Conservation (phyloP, 64 coral and sea anemone species). For the Dendronephthya gigantea region DNA sequence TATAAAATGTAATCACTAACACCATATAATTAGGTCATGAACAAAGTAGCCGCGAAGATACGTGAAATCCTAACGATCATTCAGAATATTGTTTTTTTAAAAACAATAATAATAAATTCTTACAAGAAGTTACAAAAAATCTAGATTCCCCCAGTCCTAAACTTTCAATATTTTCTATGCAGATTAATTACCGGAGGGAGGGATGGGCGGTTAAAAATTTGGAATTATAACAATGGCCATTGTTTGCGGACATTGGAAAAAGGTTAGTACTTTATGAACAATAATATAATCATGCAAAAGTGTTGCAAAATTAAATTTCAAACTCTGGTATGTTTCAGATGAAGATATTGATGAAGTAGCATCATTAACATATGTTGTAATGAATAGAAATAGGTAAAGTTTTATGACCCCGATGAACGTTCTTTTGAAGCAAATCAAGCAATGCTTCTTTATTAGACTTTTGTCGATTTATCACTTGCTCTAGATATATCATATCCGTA, state of each 20-base stretch:
- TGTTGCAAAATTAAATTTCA: not conserved
- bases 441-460: not conserved
- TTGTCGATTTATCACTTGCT: not conserved
- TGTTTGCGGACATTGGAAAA: constrained; percentile 80
- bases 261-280: constrained; percentile 39
- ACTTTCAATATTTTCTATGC: not conserved
- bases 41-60: too few relatives aligned
- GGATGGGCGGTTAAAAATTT: constrained; percentile 83
- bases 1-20: not conserved
- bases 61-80: not conserved
- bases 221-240: constrained; percentile 99
- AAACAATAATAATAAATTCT: not conserved
- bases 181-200: constrained; percentile 85
- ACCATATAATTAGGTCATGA: too few relatives aligned
- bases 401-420: too few relatives aligned
- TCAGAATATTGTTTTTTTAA: not conserved
- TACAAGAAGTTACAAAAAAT: not conserved
- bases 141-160: too few relatives aligned
- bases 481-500: constrained; percentile 97
- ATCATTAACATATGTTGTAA: constrained; percentile 76
- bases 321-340: constrained; percentile 33
- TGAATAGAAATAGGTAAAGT: constrained; percentile 90
- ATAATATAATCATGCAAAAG: not conserved
- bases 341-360: constrained; percentile 82
- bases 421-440: not conserved